A percentile compares a stretch with the other conserved stretches of the same genome.
Conservation (phyloP, 2,888 invertebrate genomes). For the Ypsolopha scabrella region DNA sequence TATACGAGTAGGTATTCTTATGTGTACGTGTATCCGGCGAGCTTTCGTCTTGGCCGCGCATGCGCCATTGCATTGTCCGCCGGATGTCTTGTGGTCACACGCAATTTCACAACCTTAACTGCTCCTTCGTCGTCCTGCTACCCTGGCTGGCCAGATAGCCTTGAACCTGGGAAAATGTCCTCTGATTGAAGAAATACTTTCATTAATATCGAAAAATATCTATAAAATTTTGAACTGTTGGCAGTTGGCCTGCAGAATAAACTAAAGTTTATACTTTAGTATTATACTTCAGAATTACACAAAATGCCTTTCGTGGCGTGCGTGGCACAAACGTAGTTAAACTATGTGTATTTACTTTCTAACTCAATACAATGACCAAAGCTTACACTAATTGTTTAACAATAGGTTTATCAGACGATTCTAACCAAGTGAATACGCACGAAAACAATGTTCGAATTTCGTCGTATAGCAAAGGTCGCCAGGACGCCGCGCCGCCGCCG, state of each 20-base stretch:
- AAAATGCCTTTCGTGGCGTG: neutral
- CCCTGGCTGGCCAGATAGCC: constrained; percentile 29
- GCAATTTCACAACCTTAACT: constrained; percentile 60
- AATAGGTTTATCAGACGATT: neutral
- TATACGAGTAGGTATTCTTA: neutral
- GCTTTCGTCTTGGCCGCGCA: constrained; percentile 39
- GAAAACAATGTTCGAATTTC: constrained; percentile 26
- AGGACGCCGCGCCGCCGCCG: constrained; percentile 12
- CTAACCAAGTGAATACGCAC: neutral
- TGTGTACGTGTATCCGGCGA: constrained; percentile 57
- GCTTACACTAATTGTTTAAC: neutral
- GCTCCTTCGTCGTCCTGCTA: constrained; percentile 37
- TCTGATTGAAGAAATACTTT: neutral
- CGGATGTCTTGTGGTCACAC: constrained; percentile 69
- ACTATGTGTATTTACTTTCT: too few species aligned
- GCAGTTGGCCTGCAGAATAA: neutral
- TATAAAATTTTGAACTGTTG: neutral
- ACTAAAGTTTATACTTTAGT: neutral
- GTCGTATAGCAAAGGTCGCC: constrained; percentile 19
- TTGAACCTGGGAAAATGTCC: neutral
- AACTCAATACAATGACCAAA: neutral
- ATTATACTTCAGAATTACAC: neutral
- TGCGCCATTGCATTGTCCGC: constrained; percentile 44
- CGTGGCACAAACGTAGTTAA: neutral
- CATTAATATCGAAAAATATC: too few species aligned